Conservation (phyloP, 2,113 vertebrate genomes). For the Pogona vitticeps region DNA sequence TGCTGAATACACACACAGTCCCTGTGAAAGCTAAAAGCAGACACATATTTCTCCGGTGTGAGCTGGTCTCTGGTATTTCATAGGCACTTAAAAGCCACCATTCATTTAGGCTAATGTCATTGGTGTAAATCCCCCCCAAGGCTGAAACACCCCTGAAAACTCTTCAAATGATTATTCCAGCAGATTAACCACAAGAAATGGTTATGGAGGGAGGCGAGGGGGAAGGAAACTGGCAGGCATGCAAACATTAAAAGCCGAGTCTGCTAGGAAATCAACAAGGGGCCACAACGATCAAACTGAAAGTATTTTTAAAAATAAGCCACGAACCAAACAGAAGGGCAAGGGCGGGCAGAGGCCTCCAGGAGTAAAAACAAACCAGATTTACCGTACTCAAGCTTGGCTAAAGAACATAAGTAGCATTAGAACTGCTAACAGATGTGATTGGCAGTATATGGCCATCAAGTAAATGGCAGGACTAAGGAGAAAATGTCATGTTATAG, state of each 20-base stretch:
- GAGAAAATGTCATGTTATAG: not conserved
- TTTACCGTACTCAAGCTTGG: not conserved
- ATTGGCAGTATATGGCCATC: not conserved
- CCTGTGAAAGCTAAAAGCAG: not conserved
- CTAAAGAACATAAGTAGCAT: not conserved
- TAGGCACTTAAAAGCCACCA: not conserved
- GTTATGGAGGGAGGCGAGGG: not conserved
- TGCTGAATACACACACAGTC: too few relatives aligned
- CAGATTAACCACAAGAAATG: slow-evolving; percentile 13
- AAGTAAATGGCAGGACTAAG: not conserved
- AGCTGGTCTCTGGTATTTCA: not conserved
- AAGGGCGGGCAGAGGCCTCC: not conserved
- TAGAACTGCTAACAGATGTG: not conserved
- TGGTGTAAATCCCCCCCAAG: slow-evolving; percentile 16
- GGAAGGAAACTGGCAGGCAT: not conserved
- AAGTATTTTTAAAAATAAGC: not conserved
- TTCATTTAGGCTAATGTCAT: slow-evolving; percentile 20
- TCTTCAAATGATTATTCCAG: slow-evolving; percentile 12
- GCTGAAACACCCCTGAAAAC: slow-evolving; percentile 12
- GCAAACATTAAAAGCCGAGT: not conserved
- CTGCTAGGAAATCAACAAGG: not conserved
- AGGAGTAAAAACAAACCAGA: not conserved
- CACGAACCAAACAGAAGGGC: not conserved
- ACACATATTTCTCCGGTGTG: not conserved
- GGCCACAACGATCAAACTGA: not conserved